Conservation (phyloP, 1,140 invertebrate genomes). For the Drosophila hydei region DNA sequence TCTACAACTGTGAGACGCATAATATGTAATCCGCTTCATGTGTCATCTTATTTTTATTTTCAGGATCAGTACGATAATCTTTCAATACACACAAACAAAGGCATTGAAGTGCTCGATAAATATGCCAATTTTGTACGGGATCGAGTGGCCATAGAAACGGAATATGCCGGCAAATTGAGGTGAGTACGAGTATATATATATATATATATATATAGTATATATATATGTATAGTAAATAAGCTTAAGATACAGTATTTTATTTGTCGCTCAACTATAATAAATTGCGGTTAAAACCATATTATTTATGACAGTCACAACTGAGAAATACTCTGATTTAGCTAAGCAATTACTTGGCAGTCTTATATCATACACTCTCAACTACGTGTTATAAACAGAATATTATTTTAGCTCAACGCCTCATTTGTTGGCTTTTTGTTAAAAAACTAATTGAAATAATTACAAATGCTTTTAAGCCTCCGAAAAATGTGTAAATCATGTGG, state of each 20-base stretch:
- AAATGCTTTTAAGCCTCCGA: constrained; percentile 29
- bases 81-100: constrained; percentile 96
- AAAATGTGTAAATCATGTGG: constrained; percentile 49
- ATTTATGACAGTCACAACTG: background rate
- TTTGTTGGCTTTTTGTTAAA: constrained; percentile 11
- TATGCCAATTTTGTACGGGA: constrained; percentile 97
- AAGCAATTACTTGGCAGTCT: background rate
- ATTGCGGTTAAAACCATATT: too few relatives aligned
- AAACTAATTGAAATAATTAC: constrained; percentile 21
- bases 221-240: background rate
- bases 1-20: constrained; percentile 1
- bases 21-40: constrained; percentile 53
- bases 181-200: constrained; percentile 84
- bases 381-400: constrained; percentile 7
- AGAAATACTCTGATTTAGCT: background rate
- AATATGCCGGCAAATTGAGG: constrained; percentile 98
- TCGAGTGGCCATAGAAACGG: constrained; percentile 96
- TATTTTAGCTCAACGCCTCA: constrained; percentile 9
- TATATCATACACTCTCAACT: too few relatives aligned
- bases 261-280: too few relatives aligned
- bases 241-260: background rate
- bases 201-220: background rate
- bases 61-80: constrained; percentile 99
- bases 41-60: constrained; percentile 79
- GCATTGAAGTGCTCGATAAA: constrained; percentile 98